These are phyloP conservation scores for Caenorhabditis afra DNA, from an alignment of 2,888 invertebrate genomes.

Conservation along the genomic window DNA sequence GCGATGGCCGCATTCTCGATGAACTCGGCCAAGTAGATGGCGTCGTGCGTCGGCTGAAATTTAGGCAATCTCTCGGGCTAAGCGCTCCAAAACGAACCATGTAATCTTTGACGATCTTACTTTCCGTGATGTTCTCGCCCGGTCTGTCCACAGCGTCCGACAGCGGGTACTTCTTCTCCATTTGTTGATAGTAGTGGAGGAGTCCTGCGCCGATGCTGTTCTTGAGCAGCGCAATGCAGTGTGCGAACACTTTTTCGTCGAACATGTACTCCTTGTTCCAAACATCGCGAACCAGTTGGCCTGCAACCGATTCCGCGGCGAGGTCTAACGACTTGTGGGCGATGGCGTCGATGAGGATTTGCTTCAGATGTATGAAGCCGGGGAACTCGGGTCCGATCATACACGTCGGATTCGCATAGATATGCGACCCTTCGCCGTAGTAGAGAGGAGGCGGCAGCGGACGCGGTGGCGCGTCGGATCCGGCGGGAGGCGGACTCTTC, in stretches of 20 bases:
- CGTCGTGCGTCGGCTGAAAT: background rate
- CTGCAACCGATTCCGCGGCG: background rate
- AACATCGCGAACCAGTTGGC: slow-evolving; percentile 23
- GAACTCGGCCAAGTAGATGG: slow-evolving; percentile 17
- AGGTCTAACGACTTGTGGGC: background rate
- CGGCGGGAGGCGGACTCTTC: background rate
- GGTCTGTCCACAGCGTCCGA: background rate
- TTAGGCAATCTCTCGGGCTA: no score
- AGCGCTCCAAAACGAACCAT: background rate
- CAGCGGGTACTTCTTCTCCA: background rate
- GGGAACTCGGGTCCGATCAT: no score
- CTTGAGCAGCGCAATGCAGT: slow-evolving; percentile 12
- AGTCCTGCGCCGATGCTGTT: slow-evolving; percentile 18
- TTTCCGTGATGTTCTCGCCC: background rate
- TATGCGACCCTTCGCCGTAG: no score
- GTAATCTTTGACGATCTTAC: background rate
- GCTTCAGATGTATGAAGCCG: slow-evolving; percentile 5
- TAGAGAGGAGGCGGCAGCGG: no score
- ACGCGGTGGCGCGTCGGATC: no score
- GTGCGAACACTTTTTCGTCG: slow-evolving; percentile 14
- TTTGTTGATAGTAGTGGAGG: slow-evolving; percentile 6
- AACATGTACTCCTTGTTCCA: slow-evolving; percentile 12
- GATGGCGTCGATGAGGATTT: background rate
- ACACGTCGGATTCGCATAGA: no score
- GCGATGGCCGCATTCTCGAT: slow-evolving; percentile 24